These are phyloP conservation scores for Hypsopygia costalis DNA, from an alignment of 2,888 invertebrate genomes.

Conservation along the genomic window DNA sequence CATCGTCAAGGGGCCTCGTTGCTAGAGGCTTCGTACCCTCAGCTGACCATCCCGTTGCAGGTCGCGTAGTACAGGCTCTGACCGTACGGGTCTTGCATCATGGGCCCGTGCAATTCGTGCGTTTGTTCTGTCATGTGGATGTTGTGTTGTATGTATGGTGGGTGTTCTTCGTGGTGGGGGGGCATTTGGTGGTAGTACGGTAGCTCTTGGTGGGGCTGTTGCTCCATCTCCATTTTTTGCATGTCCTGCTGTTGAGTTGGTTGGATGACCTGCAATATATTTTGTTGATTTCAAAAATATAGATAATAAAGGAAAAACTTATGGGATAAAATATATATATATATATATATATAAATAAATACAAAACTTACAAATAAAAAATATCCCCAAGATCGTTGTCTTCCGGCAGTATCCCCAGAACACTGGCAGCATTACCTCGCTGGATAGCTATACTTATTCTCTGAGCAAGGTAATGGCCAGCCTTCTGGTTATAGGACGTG, in stretches of 20 bases:
- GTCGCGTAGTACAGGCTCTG: conserved; percentile 40
- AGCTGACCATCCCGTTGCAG: conserved; percentile 48
- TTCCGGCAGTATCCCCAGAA: too few species aligned
- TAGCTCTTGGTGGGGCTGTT: conserved; percentile 27
- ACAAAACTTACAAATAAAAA: too few species aligned
- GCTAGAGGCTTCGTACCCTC: conserved; percentile 30
- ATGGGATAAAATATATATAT: too few species aligned
- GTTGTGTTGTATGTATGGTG: conserved; percentile 17
- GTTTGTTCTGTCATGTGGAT: conserved; percentile 10
- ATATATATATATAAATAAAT: too few species aligned
- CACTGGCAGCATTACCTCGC: too few species aligned
- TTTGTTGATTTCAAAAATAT: too few species aligned
- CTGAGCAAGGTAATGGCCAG: too few species aligned
- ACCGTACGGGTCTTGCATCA: conserved; percentile 33
- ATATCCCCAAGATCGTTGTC: too few species aligned
- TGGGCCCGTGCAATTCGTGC: conserved; percentile 16
- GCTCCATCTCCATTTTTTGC: conserved; percentile 30
- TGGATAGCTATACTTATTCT: too few species aligned
- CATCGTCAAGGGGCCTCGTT: conserved; percentile 9
- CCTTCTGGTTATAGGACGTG: too few species aligned
- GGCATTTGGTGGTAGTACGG: conserved; percentile 31
- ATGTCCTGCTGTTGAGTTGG: conserved; percentile 29
- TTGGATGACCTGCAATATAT: conserved; percentile 26
- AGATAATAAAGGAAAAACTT: too few species aligned
- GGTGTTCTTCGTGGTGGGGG: conserved; percentile 38